Evolutionary conservation across 2,113 vertebrate species (phyloP).

Genomic region (Otis tarda): DNA sequence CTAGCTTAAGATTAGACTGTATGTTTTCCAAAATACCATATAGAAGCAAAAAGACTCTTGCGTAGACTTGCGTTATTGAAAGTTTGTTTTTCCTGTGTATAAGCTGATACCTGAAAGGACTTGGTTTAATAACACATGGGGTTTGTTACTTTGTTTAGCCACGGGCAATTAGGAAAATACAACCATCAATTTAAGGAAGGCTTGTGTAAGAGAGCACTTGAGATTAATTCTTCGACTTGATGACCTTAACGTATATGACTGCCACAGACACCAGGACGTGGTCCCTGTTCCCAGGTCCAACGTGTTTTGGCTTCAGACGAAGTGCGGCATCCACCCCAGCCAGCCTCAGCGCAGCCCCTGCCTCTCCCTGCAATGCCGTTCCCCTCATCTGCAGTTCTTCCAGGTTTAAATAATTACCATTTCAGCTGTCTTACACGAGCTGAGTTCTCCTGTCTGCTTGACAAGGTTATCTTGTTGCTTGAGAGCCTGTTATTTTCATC

Average conservation of each 20-base stretch:
- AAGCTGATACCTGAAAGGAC: background rate
- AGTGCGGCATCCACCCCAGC: accelerated
- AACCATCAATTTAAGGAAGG: background rate
- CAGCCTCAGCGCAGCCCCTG: background rate
- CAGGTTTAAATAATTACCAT: background rate
- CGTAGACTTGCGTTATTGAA: background rate
- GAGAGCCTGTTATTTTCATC: conserved; percentile 28
- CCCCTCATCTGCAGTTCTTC: background rate
- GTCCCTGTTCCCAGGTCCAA: background rate
- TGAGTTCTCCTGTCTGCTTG: background rate
- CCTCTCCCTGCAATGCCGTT: accelerated
- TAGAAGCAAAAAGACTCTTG: background rate
- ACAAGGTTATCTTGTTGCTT: background rate
- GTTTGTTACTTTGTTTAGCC: background rate
- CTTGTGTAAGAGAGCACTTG: background rate
- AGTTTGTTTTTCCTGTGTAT: background rate
- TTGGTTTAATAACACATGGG: background rate
- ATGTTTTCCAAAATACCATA: accelerated
- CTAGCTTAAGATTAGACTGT: background rate
- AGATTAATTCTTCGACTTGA: background rate
- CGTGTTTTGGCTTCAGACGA: background rate
- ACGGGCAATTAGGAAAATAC: background rate
- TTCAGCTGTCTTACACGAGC: background rate
- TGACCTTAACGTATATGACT: accelerated
- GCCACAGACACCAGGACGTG: accelerated